Evolutionary conservation across 2,113 vertebrate genomes (phyloP).

Genomic region (Carassius carassius): DNA sequence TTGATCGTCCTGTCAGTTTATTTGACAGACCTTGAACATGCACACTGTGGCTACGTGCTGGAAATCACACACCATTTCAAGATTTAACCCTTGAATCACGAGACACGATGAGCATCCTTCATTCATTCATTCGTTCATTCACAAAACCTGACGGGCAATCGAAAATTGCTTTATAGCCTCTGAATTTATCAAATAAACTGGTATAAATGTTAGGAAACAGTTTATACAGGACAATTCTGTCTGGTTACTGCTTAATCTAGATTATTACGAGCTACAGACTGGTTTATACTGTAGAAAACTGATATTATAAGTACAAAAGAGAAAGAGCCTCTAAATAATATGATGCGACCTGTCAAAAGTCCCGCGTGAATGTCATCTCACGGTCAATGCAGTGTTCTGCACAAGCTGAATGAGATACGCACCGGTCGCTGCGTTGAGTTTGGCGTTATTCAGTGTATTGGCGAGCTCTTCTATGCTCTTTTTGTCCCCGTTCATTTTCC

Average conservation of each 20-base stretch:
- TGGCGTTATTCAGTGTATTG: conserved; percentile 82
- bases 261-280: no score
- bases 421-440: conserved; percentile 88
- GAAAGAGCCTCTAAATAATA: neutral
- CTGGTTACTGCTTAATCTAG: neutral
- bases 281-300: neutral
- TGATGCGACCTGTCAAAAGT: neutral
- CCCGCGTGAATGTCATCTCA: conserved; percentile 31
- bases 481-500: conserved; percentile 99
- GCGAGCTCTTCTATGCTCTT: conserved; percentile 89
- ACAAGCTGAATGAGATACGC: conserved; percentile 47
- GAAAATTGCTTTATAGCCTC: neutral
- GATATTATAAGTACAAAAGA: neutral
- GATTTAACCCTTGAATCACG: conserved; percentile 7
- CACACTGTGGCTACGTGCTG: conserved; percentile 52
- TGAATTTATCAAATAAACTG: neutral
- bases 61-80: conserved; percentile 44
- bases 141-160: neutral
- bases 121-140: neutral
- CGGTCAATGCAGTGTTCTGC: neutral
- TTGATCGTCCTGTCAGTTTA: neutral
- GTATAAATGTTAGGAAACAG: neutral
- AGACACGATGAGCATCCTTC: neutral
- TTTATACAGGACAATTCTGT: neutral
- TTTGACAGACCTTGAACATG: neutral